Evolutionary conservation across 30 jellyfish, hydroid and myxozoan genomes (phyloP).

Genomic region (Rhopilema esculentum): DNA sequence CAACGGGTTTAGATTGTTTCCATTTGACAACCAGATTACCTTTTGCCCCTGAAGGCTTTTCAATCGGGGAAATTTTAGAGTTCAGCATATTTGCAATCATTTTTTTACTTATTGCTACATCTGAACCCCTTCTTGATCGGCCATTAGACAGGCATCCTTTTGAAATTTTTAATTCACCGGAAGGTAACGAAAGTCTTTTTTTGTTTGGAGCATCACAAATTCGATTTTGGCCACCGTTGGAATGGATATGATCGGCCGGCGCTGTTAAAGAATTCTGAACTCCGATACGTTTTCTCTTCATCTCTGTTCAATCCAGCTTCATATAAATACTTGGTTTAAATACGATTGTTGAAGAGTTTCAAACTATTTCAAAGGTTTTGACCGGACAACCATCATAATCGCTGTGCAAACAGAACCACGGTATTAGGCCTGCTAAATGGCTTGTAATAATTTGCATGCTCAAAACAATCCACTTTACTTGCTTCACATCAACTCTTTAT

Average conservation of each 20-base stretch:
- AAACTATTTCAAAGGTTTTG: too few species aligned
- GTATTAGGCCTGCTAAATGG: too few species aligned
- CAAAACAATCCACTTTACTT: too few species aligned
- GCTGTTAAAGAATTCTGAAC: not conserved
- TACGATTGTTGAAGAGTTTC: too few species aligned
- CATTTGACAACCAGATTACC: too few species aligned
- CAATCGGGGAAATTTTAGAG: not conserved
- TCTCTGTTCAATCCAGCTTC: too few species aligned
- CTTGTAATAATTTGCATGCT: too few species aligned
- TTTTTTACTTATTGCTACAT: not conserved
- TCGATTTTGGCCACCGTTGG: not conserved
- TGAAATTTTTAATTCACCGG: not conserved
- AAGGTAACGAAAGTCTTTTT: not conserved
- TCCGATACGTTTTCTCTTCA: not conserved
- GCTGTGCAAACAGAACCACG: too few species aligned
- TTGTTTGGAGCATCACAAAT: not conserved
- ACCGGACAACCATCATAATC: too few species aligned
- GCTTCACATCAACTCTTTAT: too few species aligned
- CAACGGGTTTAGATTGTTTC: too few species aligned
- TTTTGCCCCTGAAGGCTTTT: not conserved
- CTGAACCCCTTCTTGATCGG: not conserved
- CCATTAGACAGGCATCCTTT: not conserved
- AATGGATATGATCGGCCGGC: not conserved
- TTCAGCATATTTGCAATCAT: not conserved
- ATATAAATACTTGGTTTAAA: too few species aligned